phyloP scores from a whole-genome alignment of 2,888 invertebrate species.

The Papilio protenor region DNA sequence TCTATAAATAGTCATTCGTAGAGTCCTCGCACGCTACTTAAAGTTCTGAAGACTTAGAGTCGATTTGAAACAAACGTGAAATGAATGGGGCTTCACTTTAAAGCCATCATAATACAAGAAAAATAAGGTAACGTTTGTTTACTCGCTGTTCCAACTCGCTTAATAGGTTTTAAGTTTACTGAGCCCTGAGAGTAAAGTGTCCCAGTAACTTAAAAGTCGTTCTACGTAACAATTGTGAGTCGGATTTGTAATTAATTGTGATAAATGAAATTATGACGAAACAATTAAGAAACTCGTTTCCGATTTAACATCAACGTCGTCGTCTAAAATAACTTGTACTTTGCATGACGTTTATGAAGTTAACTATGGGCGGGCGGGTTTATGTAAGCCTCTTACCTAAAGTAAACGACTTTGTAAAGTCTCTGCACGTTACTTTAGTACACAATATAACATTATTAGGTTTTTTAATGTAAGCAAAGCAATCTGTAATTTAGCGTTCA shows the following conservation, averaged over 20 bases:
- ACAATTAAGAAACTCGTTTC: constrained; percentile 12
- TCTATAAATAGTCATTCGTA: constrained; percentile 1
- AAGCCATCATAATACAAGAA: constrained; percentile 34
- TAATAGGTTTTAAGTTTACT: constrained; percentile 17
- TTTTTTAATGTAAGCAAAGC: neutral
- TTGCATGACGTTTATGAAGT: constrained; percentile 27
- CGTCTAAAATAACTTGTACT: constrained; percentile 27
- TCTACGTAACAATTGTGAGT: neutral
- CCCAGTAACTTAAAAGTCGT: constrained; percentile 11
- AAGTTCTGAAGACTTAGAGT: constrained; percentile 38
- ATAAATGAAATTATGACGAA: constrained; percentile 24
- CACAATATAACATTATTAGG: neutral
- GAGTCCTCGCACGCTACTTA: constrained; percentile 23
- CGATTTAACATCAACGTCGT: constrained; percentile 24
- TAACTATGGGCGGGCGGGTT: constrained; percentile 15
- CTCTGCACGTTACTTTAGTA: neutral
- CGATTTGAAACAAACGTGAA: constrained; percentile 32
- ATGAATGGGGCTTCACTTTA: constrained; percentile 37
- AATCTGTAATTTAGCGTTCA: neutral
- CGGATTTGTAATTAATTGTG: constrained; percentile 15
- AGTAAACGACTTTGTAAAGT: constrained; percentile 5
- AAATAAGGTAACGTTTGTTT: constrained; percentile 25
- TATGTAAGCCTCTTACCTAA: constrained; percentile 23
- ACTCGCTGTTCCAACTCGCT: constrained; percentile 2
- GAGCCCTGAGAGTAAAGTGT: constrained; percentile 7